Base-by-base conservation (phyloP, 1,140 invertebrate species). In the Phocides pigmalion region DNA sequence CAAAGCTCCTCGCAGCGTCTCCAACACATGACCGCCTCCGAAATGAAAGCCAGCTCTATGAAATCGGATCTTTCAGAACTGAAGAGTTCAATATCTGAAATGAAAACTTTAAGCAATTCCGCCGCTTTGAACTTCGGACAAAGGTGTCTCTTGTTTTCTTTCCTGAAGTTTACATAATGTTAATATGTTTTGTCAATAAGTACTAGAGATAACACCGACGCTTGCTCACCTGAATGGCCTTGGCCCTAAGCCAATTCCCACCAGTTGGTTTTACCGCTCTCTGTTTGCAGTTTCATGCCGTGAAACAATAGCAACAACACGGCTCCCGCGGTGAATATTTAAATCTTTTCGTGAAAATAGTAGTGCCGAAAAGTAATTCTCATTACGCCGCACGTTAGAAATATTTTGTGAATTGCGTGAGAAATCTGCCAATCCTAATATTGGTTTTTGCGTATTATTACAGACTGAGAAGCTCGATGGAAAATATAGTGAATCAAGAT, bases 71-170 rank as follows among this genome's bases (percentile, higher is more conserved):
- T 96, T 41, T 94, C 93, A 64, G 95, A 96, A 69, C 92, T 96
- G 41, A 95, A 96, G 84, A 95, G 94, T 76, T 95, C 95, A 72
- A 95, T 96, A 85, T 95, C 95, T 17, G 95, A 96, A 92, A 95
- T 96, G 93, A 96, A 95, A 79, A 89, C 93, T 69, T 73, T 93
- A 37, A 93, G 93, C 74, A 93, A 88, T 62, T 79, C 87, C 39
- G 88, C 91, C 62, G 86, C 92, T 65, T 76, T 93, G 64, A 91
- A 91, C 76, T 90, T 93, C 68, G 88, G 91, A 71, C 85, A 93
- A 69, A 91, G 92, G 93, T 93, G 64, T 78, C 83, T 78, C 25
- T 62, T 58, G 50, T 61, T 63, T 58, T 67, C 64, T 66, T 74
- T 69, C 71, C 51, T 68, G 70, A 17, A 50, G 12, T 72, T 79